phyloP scores from a whole-genome alignment of 2,113 vertebrate genomes.

The Mellivora capensis region DNA sequence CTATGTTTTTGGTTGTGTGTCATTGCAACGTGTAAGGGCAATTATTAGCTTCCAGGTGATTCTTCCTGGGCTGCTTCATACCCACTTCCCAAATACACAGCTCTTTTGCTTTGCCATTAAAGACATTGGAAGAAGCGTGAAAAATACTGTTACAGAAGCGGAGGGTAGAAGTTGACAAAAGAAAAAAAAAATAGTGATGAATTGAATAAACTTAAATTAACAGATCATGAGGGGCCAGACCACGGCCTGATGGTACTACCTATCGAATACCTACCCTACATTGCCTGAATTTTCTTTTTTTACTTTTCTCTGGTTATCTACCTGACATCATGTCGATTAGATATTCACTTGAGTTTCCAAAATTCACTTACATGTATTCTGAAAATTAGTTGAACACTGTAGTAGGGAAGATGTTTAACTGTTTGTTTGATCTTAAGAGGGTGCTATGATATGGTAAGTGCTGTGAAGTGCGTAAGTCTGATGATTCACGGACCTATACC shows the following conservation, averaged over 20 bases:
- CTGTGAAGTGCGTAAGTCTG: no score
- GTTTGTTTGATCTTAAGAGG: not conserved
- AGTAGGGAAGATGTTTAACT: not conserved
- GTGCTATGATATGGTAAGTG: not conserved
- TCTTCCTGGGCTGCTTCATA: not conserved
- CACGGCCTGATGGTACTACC: not conserved
- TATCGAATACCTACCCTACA: accelerated
- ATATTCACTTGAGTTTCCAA: not conserved
- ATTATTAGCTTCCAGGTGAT: not conserved
- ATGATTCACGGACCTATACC: no score
- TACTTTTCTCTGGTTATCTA: not conserved
- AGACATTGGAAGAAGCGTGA: not conserved
- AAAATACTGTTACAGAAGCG: not conserved
- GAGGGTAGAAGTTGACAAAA: not conserved
- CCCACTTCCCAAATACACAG: not conserved
- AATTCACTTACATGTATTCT: not conserved
- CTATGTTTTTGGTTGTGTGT: not conserved
- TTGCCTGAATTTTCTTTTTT: not conserved
- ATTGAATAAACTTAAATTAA: not conserved
- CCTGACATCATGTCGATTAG: not conserved
- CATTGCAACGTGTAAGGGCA: not conserved
- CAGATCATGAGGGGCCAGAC: not conserved
- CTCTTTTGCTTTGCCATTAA: not conserved
- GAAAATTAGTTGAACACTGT: not conserved
- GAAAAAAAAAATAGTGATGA: not conserved